Percentiles rank a stretch among this genome's conserved stretches.
Evolutionary conservation across 2,113 vertebrate species (phyloP).

Genomic region (Pao palembangensis): DNA sequence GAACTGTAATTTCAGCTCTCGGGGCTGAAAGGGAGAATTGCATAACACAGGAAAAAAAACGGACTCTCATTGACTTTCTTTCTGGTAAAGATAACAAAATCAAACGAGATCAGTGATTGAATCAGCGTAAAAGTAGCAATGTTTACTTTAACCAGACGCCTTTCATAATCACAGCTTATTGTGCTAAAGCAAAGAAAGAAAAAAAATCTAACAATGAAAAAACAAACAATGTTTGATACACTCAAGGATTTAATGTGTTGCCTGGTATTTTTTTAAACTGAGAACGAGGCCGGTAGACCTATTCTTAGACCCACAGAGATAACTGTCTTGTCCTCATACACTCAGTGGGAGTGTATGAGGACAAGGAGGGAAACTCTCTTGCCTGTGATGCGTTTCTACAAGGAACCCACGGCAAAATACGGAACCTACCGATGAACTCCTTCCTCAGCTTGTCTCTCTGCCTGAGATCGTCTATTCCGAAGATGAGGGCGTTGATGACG

Average conservation of each 20-base stretch:
- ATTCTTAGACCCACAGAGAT: slow-evolving; percentile 59
- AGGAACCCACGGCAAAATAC: neutral
- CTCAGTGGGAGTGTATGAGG: too few relatives aligned
- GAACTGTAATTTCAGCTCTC: too few relatives aligned
- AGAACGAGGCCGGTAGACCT: slow-evolving; percentile 55
- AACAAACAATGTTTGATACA: neutral
- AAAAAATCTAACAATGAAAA: neutral
- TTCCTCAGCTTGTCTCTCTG: slow-evolving; percentile 86
- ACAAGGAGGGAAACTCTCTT: slow-evolving; percentile 7
- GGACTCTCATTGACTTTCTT: neutral
- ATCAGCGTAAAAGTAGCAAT: neutral
- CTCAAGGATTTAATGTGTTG: slow-evolving; percentile 14
- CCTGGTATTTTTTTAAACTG: slow-evolving; percentile 31
- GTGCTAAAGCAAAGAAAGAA: neutral
- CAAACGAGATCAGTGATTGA: slow-evolving; percentile 2
- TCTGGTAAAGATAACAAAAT: neutral
- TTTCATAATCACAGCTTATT: neutral
- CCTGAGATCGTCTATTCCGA: slow-evolving; percentile 85
- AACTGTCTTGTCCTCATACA: slow-evolving; percentile 43
- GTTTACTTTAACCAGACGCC: neutral
- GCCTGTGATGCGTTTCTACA: neutral
- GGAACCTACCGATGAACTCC: slow-evolving; percentile 86
- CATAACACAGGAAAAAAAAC: neutral
- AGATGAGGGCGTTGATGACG: slow-evolving; percentile 90
- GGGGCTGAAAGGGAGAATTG: too few relatives aligned